These are phyloP conservation scores for Pinna nobilis DNA, from an alignment of 1,140 invertebrate species.

Conservation along the genomic window DNA sequence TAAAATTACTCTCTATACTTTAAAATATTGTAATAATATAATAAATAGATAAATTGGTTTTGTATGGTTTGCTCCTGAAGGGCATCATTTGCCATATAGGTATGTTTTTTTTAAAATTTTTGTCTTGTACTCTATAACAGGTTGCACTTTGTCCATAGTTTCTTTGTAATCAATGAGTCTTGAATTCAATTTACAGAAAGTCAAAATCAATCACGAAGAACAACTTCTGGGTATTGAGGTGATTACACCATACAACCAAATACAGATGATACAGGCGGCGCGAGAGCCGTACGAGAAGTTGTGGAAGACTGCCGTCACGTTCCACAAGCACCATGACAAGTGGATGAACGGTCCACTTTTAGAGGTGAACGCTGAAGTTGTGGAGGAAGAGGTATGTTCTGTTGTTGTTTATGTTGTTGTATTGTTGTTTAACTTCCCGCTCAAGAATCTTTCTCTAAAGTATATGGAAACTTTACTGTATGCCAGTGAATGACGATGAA, in stretches of 20 bases:
- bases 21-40: too few relatives aligned
- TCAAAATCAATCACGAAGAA: slow-evolving; percentile 83
- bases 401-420: neutral
- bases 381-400: slow-evolving; percentile 79
- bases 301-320: slow-evolving; percentile 91
- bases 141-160: too few relatives aligned
- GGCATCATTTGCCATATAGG: too few relatives aligned
- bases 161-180: neutral
- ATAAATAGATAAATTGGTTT: too few relatives aligned
- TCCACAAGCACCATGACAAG: slow-evolving; percentile 85
- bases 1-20: too few relatives aligned
- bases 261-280: slow-evolving; percentile 83
- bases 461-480: neutral
- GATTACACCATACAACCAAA: slow-evolving; percentile 83
- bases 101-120: too few relatives aligned
- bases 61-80: too few relatives aligned
- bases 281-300: slow-evolving; percentile 92
- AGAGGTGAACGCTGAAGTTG: slow-evolving; percentile 87
- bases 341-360: slow-evolving; percentile 84
- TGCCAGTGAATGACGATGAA: neutral
- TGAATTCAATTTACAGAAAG: slow-evolving; percentile 60
- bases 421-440: neutral
- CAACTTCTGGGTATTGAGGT: slow-evolving; percentile 89
- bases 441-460: neutral
- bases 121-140: too few relatives aligned